Percentiles rank a stretch among this genome's conserved stretches.
Evolutionary conservation across 2,888 invertebrate species (phyloP).

Genomic region (Microplitis deprimator): DNA sequence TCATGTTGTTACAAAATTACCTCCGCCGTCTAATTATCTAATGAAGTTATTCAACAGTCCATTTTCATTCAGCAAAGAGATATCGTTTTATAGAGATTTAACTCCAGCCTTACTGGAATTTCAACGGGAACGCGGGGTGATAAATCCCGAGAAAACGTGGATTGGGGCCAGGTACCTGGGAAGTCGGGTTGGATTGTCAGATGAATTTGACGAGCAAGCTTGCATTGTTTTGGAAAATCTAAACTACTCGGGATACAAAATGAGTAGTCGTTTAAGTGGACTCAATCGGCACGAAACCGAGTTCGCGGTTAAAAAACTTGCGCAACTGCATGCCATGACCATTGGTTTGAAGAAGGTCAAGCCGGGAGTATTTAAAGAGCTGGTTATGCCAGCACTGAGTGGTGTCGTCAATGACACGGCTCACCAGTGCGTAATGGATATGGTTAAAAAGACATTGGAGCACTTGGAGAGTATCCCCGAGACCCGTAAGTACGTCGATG

Average conservation of each 20-base stretch:
- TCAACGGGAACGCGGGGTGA: constrained; percentile 56
- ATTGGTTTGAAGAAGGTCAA: constrained; percentile 62
- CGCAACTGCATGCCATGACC: constrained; percentile 63
- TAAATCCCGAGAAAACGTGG: constrained; percentile 54
- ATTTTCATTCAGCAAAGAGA: constrained; percentile 64
- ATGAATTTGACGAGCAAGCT: constrained; percentile 63
- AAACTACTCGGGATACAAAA: constrained; percentile 58
- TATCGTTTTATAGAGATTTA: constrained; percentile 62
- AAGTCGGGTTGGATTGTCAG: constrained; percentile 60
- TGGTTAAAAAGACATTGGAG: constrained; percentile 57
- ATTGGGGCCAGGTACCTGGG: constrained; percentile 63
- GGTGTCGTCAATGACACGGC: constrained; percentile 54
- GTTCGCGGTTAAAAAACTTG: constrained; percentile 61
- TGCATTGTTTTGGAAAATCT: constrained; percentile 66
- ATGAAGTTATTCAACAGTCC: constrained; percentile 66
- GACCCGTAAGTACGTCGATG: constrained; percentile 54
- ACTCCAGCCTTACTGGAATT: constrained; percentile 59
- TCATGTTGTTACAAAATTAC: constrained; percentile 65
- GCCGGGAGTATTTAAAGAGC: constrained; percentile 59
- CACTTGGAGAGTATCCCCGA: constrained; percentile 57
- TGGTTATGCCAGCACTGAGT: constrained; percentile 53
- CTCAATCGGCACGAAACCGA: constrained; percentile 60
- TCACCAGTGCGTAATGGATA: constrained; percentile 55
- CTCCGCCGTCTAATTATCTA: constrained; percentile 63
- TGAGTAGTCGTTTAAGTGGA: constrained; percentile 62